Evolutionary conservation across 2,888 invertebrate species (phyloP).

Genomic region (Trypoxylon attenuatum): DNA sequence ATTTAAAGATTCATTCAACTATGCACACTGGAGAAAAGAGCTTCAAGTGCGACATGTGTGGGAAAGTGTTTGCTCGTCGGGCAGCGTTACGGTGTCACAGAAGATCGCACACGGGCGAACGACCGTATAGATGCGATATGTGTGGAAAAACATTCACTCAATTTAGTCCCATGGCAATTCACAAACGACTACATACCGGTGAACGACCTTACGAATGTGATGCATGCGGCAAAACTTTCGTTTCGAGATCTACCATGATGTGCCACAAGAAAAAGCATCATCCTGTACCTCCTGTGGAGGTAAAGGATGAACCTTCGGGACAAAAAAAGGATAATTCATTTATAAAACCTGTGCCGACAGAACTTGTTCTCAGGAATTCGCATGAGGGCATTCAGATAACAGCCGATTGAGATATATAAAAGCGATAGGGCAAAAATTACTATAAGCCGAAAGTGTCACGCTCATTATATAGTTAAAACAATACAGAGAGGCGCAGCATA

Average conservation of each 20-base stretch:
- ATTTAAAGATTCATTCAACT: conserved; percentile 78
- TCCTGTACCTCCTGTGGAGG: conserved; percentile 28
- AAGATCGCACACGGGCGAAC: conserved; percentile 78
- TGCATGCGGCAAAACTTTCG: conserved; percentile 77
- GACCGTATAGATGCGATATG: conserved; percentile 78
- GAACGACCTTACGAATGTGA: conserved; percentile 80
- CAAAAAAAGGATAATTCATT: conserved; percentile 34
- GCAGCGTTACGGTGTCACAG: conserved; percentile 78
- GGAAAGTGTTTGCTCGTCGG: conserved; percentile 79
- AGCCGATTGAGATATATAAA: conserved; percentile 54
- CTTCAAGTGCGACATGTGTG: conserved; percentile 79
- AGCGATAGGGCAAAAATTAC: too few species aligned
- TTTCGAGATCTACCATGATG: conserved; percentile 79
- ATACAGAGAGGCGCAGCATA: too few species aligned
- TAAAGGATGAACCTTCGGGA: conserved; percentile 49
- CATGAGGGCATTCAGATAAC: conserved; percentile 56
- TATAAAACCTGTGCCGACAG: conserved; percentile 39
- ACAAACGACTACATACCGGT: conserved; percentile 79
- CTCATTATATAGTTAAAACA: too few species aligned
- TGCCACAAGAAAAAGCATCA: conserved; percentile 78
- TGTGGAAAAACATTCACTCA: conserved; percentile 81
- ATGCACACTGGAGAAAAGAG: conserved; percentile 80
- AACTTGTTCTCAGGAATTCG: conserved; percentile 49
- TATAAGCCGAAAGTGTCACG: too few species aligned
- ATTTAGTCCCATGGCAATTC: conserved; percentile 81